Conservation (phyloP, 2,797 vertebrate genomes). For the Mormyrops attenuatus region DNA sequence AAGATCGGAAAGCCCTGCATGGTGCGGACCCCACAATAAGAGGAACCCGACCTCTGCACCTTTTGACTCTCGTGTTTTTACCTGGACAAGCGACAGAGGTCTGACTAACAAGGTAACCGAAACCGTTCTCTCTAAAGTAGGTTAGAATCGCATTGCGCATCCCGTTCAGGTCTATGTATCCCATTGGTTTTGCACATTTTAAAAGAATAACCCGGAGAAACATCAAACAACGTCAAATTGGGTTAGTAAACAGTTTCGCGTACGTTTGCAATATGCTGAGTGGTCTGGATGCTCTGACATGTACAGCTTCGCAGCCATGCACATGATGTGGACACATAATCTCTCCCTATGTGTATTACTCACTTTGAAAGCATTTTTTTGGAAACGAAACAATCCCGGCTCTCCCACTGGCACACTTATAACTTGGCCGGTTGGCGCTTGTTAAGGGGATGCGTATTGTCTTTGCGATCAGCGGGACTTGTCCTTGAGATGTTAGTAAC, state of each 20-base stretch:
- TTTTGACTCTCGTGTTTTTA: constrained; percentile 56
- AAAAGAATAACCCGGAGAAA: not conserved
- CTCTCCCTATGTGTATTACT: not conserved
- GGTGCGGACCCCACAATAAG: constrained; percentile 53
- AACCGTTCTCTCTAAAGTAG: constrained; percentile 24
- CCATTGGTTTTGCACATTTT: not conserved
- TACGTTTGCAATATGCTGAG: not conserved
- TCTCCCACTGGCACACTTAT: not conserved
- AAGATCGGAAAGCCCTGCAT: constrained; percentile 57
- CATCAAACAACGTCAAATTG: not conserved
- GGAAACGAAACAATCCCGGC: not conserved
- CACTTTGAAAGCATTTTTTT: not conserved
- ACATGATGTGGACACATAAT: not conserved
- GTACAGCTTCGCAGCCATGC: not conserved
- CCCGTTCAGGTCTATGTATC: not conserved
- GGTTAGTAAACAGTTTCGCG: constrained; percentile 16
- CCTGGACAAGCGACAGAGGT: constrained; percentile 57
- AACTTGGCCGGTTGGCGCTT: constrained; percentile 3
- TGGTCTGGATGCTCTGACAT: constrained; percentile 5
- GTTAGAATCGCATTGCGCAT: not conserved
- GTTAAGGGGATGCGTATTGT: constrained; percentile 9
- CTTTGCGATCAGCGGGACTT: constrained; percentile 14
- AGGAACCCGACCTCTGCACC: constrained; percentile 57
- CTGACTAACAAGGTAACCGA: constrained; percentile 61
- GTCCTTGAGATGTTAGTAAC: constrained; percentile 33